Conservation (phyloP, 1,140 invertebrate species). For the Arctopsyche grandis region DNA sequence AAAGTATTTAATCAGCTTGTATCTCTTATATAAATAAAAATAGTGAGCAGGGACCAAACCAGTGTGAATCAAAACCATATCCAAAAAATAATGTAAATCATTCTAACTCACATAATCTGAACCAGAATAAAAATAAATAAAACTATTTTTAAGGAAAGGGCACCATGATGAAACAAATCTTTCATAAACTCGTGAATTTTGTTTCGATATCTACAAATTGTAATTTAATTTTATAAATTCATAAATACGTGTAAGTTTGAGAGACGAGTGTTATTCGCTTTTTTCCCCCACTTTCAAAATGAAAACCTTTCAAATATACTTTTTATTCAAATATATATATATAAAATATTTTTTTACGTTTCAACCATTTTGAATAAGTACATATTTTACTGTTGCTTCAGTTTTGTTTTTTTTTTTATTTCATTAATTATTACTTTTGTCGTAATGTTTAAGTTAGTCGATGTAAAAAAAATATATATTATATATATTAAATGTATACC, state of each 20-base stretch:
- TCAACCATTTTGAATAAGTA: conserved; percentile 9
- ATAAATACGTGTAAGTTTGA: no score
- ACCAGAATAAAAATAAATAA: conserved; percentile 19
- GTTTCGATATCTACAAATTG: conserved; percentile 4
- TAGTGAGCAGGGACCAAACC: conserved; percentile 49
- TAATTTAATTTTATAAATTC: conserved; percentile 8
- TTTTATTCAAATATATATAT: no score
- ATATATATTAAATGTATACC: conserved; percentile 47
- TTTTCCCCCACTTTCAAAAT: background rate
- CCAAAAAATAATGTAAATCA: conserved; percentile 43
- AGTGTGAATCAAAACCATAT: conserved; percentile 49
- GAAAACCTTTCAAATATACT: no score
- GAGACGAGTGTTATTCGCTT: background rate
- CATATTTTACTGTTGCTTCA: conserved; percentile 23
- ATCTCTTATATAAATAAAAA: conserved; percentile 38
- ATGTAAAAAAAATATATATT: conserved; percentile 34
- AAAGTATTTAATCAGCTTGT: conserved; percentile 37
- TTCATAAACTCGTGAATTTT: conserved; percentile 20
- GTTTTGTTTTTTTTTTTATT: conserved; percentile 15
- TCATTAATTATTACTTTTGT: conserved; percentile 12
- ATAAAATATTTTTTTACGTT: conserved; percentile 24
- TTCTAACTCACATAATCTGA: conserved; percentile 41
- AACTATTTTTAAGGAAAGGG: conserved; percentile 42
- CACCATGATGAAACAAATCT: conserved; percentile 44
- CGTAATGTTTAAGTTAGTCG: conserved; percentile 27